Evolutionary conservation across 2,888 invertebrate species (phyloP).

Genomic region (Leptinotarsa peninsularis): DNA sequence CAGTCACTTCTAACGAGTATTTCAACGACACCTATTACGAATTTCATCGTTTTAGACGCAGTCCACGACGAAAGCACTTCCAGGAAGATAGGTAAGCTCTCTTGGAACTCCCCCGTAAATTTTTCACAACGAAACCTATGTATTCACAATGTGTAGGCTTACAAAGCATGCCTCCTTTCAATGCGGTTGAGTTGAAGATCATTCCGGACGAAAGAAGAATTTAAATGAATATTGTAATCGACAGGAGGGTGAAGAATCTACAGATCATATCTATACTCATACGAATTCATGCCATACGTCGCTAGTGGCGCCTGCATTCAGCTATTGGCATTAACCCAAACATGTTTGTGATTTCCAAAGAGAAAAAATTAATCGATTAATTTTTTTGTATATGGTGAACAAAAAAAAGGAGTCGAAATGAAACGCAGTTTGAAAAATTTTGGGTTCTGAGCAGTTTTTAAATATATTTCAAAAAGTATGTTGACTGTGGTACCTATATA

Average conservation of each 20-base stretch:
- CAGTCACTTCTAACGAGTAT: conserved; percentile 59
- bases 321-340: background rate
- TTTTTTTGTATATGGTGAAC: background rate
- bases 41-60: conserved; percentile 56
- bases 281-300: background rate
- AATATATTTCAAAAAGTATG: no score
- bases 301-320: background rate
- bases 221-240: background rate
- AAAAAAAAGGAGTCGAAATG: no score
- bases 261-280: conserved; percentile 10
- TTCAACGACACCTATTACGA: conserved; percentile 59
- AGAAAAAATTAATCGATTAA: background rate
- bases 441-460: no score
- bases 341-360: background rate
- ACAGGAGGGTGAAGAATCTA: background rate
- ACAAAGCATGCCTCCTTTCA: background rate
- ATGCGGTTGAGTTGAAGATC: no score
- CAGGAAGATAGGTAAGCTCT: conserved; percentile 40
- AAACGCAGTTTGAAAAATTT: no score
- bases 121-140: background rate
- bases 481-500: no score
- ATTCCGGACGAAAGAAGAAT: no score
- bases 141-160: background rate
- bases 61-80: conserved; percentile 48
- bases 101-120: background rate